Percentiles rank a stretch among this genome's conserved stretches.
Conservation (phyloP, 2,113 vertebrate species). For the Thryonomys swinderianus region DNA sequence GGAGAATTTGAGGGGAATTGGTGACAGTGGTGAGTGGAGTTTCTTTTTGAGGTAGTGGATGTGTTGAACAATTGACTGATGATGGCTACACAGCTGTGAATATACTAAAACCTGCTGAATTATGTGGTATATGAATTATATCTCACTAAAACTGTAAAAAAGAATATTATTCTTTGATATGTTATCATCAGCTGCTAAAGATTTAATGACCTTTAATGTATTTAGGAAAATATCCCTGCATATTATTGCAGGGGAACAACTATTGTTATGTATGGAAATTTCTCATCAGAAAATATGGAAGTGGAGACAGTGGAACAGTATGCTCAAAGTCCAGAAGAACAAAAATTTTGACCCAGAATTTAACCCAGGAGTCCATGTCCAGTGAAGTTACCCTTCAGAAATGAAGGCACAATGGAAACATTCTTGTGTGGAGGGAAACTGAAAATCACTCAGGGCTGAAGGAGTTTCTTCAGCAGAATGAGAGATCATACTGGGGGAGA, state of each 20-base stretch:
- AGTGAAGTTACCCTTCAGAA: background rate
- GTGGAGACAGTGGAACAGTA: background rate
- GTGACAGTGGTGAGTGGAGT: no score
- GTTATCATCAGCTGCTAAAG: constrained; percentile 15
- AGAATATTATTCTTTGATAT: background rate
- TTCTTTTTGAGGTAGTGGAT: background rate
- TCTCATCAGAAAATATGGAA: background rate
- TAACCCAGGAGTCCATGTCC: background rate
- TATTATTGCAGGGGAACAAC: background rate
- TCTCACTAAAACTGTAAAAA: background rate
- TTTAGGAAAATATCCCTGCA: background rate
- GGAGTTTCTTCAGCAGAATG: background rate
- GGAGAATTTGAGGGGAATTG: no score
- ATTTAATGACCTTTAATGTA: background rate
- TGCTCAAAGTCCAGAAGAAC: background rate
- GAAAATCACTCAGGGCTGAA: background rate
- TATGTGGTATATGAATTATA: background rate
- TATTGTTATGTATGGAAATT: constrained; percentile 30
- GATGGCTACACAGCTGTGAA: background rate
- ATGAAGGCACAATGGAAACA: background rate
- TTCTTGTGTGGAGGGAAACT: background rate
- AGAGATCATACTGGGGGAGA: background rate
- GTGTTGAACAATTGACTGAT: background rate
- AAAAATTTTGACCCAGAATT: no score
- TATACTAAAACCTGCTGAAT: background rate